A percentile compares a stretch with the other conserved stretches of the same genome.
Conservation (phyloP, 2,888 invertebrate genomes). For the Sphecodes monilicornis region DNA sequence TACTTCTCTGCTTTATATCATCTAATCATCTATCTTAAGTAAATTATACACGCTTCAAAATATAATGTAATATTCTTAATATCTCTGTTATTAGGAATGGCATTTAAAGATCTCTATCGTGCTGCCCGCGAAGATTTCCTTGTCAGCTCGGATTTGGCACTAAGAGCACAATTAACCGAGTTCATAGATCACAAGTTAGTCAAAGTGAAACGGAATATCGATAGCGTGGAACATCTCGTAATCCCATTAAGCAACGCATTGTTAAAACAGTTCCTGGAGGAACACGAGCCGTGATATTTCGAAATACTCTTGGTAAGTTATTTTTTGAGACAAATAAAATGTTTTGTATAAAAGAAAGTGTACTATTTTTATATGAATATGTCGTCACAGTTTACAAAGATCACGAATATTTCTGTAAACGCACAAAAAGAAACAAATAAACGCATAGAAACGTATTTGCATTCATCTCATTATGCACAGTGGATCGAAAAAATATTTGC, state of each 20-base stretch:
- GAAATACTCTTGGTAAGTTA: slow-evolving; percentile 2
- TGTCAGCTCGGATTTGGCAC: slow-evolving; percentile 95
- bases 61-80: slow-evolving; percentile 14
- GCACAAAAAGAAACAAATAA: background rate
- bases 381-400: background rate
- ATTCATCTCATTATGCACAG: background rate
- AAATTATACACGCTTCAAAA: background rate
- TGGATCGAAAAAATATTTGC: background rate
- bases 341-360: background rate
- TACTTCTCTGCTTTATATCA: slow-evolving; percentile 78
- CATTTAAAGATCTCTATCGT: slow-evolving; percentile 95
- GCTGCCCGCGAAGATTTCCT: slow-evolving; percentile 95
- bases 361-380: background rate
- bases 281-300: slow-evolving; percentile 83
- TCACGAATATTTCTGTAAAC: background rate
- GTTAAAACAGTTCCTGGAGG: slow-evolving; percentile 91
- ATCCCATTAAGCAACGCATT: slow-evolving; percentile 92
- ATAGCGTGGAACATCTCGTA: slow-evolving; percentile 92
- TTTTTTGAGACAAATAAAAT: slow-evolving; percentile 28
- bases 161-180: slow-evolving; percentile 96
- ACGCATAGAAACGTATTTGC: background rate
- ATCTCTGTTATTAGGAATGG: slow-evolving; percentile 87
- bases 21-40: background rate
- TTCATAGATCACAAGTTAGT: slow-evolving; percentile 98
- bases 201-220: slow-evolving; percentile 91